Conservation (phyloP, 2,888 invertebrate species). For the Cryptus armator region DNA sequence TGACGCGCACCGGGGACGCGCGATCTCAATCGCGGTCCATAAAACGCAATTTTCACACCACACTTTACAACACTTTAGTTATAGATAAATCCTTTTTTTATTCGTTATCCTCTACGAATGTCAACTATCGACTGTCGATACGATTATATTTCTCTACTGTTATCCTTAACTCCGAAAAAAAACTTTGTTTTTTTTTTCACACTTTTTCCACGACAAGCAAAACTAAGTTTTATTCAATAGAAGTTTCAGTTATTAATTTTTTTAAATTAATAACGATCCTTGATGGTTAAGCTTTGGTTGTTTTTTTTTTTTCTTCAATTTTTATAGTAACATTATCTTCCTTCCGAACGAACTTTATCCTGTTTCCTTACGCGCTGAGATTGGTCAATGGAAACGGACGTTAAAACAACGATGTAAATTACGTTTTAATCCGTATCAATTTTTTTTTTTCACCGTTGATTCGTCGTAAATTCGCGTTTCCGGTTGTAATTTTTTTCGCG, state of each 20-base stretch:
- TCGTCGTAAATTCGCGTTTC: neutral
- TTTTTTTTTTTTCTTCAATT: neutral
- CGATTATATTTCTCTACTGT: neutral
- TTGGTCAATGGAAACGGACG: neutral
- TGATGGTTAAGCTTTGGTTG: neutral
- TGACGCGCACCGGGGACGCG: constrained; percentile 40
- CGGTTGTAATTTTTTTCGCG: neutral
- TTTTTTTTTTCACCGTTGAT: neutral
- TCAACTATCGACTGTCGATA: neutral
- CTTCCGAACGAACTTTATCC: constrained; percentile 2
- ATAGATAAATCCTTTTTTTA: constrained; percentile 46
- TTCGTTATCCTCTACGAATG: neutral
- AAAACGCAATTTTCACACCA: constrained; percentile 15
- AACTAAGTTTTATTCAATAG: neutral
- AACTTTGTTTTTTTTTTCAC: neutral
- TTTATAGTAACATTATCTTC: neutral
- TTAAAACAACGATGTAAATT: neutral
- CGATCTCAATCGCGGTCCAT: constrained; percentile 45
- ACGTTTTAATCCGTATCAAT: neutral
- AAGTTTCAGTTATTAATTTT: neutral
- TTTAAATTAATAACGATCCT: neutral
- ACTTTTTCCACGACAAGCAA: constrained; percentile 21
- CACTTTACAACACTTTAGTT: constrained; percentile 44
- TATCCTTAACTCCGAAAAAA: neutral
- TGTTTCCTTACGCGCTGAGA: neutral